Base-by-base conservation (phyloP, 2,113 vertebrate species). In the Nycticebus coucang region DNA sequence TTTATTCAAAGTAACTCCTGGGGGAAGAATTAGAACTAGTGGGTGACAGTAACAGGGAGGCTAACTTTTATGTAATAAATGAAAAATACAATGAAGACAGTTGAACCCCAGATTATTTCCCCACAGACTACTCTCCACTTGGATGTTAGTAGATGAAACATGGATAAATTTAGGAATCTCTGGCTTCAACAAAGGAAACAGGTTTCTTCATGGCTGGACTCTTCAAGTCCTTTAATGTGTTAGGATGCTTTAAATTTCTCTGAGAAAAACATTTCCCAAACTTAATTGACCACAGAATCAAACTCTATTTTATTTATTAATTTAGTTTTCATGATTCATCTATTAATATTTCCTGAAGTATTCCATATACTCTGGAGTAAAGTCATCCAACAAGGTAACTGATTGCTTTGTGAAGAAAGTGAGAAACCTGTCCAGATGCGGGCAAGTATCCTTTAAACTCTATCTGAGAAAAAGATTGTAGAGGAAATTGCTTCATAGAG, bases 321-420 rank as follows among this genome's bases (percentile, higher is more conserved):
- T 78, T 95, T 26, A 60, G 35, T 72, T 93, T 91, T 88, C 78
- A 37, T 33, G 93, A 88, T 57, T 74, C 68, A 69, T 90, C 69
- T 59, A 14, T 55, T 75, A 62, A 62, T 30, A n/a, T 45, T 59
- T 90, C 74, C 45, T 45, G 4, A 75, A 91, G 59, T 45, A 84
- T 21, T 80, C 41, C 28, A 17, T 41, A 41, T 41, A 72, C 0
- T 4, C 41, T 66, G 45, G 33, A 37, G 33, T 37, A 55, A 92
- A 79, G 64, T 24, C 28, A 33, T 28, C 7, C 60, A 64, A 22
- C 17, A 30, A 91, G 62, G 35, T 78, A 53, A 33, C 9, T 13
- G 35, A 15, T 22, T 60, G 45, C 30, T 66, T n/a, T 35, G 41
- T 72, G 57, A 90, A 55, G 21, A 78, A 69, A 83, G 45, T 59